Evolutionary conservation across 1,140 invertebrate genomes (phyloP).

Genomic region (Diorhabda sublineata): DNA sequence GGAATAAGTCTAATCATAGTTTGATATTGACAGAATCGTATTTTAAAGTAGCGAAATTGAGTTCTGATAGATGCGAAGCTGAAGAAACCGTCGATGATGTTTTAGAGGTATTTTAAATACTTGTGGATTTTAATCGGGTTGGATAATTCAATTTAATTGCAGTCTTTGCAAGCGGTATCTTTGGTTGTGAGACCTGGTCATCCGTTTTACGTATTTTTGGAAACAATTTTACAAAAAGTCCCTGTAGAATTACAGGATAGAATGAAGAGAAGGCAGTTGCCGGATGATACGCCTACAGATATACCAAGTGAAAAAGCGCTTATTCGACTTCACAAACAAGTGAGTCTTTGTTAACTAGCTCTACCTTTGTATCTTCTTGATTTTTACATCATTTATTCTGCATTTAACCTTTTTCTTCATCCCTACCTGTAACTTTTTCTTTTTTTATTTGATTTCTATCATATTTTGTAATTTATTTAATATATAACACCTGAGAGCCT

Average conservation of each 20-base stretch:
- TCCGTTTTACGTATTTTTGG: constrained; percentile 65
- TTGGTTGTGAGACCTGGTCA: constrained; percentile 65
- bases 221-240: constrained; percentile 87
- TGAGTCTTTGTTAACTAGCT: constrained; percentile 29
- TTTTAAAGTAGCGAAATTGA: constrained; percentile 96
- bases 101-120: constrained; percentile 65
- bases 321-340: constrained; percentile 74
- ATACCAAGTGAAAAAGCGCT: constrained; percentile 76
- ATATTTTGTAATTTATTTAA: too few species aligned
- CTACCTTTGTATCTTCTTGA: too few species aligned
- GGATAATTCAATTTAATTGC: constrained; percentile 28
- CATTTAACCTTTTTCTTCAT: too few species aligned
- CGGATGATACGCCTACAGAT: constrained; percentile 64
- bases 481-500: too few species aligned
- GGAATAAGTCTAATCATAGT: constrained; percentile 77
- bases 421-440: too few species aligned
- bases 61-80: constrained; percentile 93
- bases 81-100: constrained; percentile 95
- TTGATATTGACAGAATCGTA: constrained; percentile 85
- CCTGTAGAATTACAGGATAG: constrained; percentile 70
- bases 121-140: not conserved
- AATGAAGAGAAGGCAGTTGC: constrained; percentile 59
- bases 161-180: constrained; percentile 70
- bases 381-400: too few species aligned
- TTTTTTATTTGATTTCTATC: too few species aligned